Evolutionary conservation across 2,113 vertebrate genomes (phyloP).

Genomic region (Rhynchomys soricoides): DNA sequence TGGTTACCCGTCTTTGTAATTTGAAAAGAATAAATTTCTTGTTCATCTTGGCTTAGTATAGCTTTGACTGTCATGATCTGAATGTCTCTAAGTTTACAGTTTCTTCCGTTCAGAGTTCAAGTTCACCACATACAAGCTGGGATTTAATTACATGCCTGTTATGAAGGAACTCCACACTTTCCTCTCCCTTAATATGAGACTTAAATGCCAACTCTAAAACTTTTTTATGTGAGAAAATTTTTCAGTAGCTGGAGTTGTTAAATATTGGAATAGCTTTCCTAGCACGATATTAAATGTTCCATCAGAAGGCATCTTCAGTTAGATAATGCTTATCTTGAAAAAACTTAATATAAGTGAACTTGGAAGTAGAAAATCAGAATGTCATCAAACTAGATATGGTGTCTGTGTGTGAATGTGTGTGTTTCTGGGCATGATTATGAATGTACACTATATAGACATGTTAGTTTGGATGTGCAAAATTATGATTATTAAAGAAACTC

Average conservation of each 20-base stretch:
- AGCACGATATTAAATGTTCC: conserved; percentile 1
- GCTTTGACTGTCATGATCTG: conserved; percentile 20
- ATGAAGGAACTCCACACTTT: neutral
- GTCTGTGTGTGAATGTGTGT: neutral
- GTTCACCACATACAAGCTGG: neutral
- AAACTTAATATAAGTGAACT: neutral
- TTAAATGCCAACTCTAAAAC: conserved; percentile 41
- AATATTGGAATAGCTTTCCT: neutral
- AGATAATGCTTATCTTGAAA: conserved; percentile 15
- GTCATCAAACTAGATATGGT: neutral
- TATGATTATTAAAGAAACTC: neutral
- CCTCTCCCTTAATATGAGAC: neutral
- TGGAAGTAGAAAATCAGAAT: neutral
- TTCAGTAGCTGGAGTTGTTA: neutral
- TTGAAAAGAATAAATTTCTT: neutral
- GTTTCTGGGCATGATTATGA: neutral
- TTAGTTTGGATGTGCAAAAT: neutral
- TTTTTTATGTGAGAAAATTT: neutral
- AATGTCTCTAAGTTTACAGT: conserved; percentile 34
- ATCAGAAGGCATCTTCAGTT: neutral
- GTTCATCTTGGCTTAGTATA: neutral
- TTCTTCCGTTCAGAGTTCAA: neutral
- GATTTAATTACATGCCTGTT: conserved; percentile 11
- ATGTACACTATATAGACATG: neutral
- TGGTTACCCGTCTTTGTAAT: neutral